These are phyloP conservation scores for Notamacropus eugenii DNA, from an alignment of 2,797 vertebrate species.

Conservation along the genomic window DNA sequence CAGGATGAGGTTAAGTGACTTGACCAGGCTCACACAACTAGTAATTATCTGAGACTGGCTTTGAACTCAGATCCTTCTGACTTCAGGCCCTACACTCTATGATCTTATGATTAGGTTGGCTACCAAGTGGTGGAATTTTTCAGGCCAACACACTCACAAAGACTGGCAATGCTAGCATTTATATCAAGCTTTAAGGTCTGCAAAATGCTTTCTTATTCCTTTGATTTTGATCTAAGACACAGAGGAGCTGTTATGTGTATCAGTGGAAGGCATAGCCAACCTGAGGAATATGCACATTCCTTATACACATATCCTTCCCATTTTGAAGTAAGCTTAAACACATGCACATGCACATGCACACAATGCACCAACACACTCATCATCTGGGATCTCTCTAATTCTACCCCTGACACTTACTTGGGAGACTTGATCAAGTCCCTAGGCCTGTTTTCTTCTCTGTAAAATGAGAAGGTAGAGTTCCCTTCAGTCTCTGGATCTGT, in stretches of 20 bases:
- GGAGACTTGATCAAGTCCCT: neutral
- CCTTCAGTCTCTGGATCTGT: neutral
- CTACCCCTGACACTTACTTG: neutral
- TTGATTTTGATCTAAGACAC: neutral
- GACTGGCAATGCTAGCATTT: neutral
- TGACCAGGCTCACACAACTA: neutral
- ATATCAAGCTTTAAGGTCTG: neutral
- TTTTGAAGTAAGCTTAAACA: neutral
- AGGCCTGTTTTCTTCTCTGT: neutral
- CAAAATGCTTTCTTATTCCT: neutral
- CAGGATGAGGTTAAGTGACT: neutral
- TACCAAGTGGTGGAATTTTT: neutral
- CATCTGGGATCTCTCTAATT: neutral
- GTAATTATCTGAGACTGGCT: neutral
- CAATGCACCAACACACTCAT: neutral
- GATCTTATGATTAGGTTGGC: neutral
- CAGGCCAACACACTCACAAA: neutral
- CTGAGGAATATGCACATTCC: too few species aligned
- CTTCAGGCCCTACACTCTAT: too few species aligned
- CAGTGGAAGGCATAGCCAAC: neutral
- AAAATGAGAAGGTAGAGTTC: neutral
- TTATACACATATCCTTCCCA: neutral
- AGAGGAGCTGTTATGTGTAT: neutral
- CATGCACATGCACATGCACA: too few species aligned
- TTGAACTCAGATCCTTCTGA: neutral